phyloP scores from a whole-genome alignment of 2,888 invertebrate genomes.

The Archips crataeganus region DNA sequence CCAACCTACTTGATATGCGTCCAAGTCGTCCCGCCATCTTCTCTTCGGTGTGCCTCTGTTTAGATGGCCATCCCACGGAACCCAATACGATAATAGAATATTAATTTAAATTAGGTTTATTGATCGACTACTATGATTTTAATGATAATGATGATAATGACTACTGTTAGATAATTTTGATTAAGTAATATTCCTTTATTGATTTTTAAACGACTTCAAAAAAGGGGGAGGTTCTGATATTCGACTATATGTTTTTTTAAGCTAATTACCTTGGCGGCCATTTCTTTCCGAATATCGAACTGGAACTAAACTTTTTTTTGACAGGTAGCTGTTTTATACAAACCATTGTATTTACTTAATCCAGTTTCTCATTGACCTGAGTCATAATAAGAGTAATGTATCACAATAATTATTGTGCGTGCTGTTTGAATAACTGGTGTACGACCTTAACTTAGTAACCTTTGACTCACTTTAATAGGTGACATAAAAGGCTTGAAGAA shows the following conservation, averaged over 20 bases:
- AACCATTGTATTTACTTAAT: constrained; percentile 24
- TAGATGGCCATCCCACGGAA: too few species aligned
- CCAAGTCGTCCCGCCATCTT: too few species aligned
- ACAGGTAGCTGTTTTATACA: constrained; percentile 24
- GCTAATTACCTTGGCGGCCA: constrained; percentile 29
- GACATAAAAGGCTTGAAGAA: constrained; percentile 9
- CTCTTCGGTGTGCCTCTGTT: too few species aligned
- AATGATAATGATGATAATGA: too few species aligned
- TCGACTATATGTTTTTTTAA: neutral
- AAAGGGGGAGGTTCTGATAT: neutral
- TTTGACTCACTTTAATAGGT: constrained; percentile 28
- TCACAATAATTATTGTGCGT: constrained; percentile 34
- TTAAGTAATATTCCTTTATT: too few species aligned
- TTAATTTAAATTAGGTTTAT: too few species aligned
- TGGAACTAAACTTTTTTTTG: constrained; percentile 7
- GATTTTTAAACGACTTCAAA: too few species aligned
- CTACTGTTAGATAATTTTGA: too few species aligned
- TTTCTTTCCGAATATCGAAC: constrained; percentile 25
- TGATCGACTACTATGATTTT: too few species aligned
- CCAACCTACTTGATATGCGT: too few species aligned
- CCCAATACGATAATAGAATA: too few species aligned
- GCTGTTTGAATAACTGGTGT: constrained; percentile 29
- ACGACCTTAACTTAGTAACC: constrained; percentile 36
- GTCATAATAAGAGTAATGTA: constrained; percentile 31
- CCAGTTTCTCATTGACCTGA: constrained; percentile 36